Conservation (phyloP, 2,797 vertebrate genomes). For the Cetoscarus ocellatus region DNA sequence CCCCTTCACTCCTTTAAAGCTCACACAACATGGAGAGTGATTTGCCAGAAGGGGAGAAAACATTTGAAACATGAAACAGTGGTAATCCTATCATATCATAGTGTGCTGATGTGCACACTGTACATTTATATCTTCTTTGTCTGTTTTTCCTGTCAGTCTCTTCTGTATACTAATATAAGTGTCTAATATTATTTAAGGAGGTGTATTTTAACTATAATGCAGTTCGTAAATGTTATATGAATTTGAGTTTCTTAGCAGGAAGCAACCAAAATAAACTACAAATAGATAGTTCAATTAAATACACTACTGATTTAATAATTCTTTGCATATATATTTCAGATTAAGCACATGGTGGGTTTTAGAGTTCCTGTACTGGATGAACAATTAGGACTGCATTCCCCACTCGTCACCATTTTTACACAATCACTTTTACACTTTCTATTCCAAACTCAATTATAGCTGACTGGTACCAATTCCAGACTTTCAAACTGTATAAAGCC, state of each 20-base stretch:
- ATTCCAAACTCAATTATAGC: conserved; percentile 17
- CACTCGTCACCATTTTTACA: background rate
- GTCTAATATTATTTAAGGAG: background rate
- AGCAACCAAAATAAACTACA: background rate
- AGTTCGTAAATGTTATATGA: conserved; percentile 5
- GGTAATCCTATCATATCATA: conserved; percentile 45
- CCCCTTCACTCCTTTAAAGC: conserved; percentile 45
- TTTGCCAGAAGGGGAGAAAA: conserved; percentile 29
- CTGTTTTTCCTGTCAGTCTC: conserved; percentile 24
- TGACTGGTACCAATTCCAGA: conserved; percentile 16
- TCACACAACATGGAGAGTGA: conserved; percentile 32
- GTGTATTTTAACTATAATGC: background rate
- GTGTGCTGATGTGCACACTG: conserved; percentile 27
- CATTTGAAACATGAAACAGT: conserved; percentile 47
- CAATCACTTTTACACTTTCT: background rate
- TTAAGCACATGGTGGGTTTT: no score
- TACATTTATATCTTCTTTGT: conserved; percentile 23
- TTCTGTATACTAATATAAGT: background rate
- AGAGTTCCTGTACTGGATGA: no score
- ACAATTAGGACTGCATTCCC: background rate
- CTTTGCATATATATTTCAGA: no score
- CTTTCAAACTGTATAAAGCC: conserved; percentile 23
- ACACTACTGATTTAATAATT: background rate
- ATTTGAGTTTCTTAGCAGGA: background rate
- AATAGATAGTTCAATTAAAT: background rate